Percentiles rank a stretch among this genome's conserved stretches.
Conservation (phyloP, 2,113 vertebrate species). For the Strix aluco region DNA sequence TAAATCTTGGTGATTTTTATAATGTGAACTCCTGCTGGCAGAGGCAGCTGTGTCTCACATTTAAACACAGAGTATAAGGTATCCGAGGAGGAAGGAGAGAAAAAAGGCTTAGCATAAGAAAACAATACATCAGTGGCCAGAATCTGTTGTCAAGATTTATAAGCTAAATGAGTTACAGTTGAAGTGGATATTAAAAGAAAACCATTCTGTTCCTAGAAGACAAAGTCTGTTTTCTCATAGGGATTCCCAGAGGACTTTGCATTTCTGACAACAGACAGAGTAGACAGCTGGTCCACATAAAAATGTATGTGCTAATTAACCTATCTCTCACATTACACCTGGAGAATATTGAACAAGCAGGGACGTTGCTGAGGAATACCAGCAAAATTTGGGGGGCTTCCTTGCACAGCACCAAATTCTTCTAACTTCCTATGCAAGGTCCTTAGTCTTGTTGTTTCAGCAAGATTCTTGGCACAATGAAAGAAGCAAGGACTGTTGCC, state of each 20-base stretch:
- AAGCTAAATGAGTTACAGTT: slow-evolving; percentile 5
- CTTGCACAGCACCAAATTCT: not conserved
- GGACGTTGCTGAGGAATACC: not conserved
- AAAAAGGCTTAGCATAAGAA: slow-evolving; percentile 11
- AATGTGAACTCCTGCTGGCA: slow-evolving; percentile 48
- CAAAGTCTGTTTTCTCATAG: slow-evolving; percentile 27
- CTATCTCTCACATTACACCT: not conserved
- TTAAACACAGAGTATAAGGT: slow-evolving; percentile 46
- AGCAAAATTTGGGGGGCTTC: slow-evolving; percentile 5
- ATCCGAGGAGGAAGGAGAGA: slow-evolving; percentile 22
- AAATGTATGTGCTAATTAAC: slow-evolving; percentile 8
- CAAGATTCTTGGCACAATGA: not conserved
- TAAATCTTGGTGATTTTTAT: slow-evolving; percentile 56
- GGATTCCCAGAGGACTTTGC: slow-evolving; percentile 24
- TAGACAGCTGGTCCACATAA: slow-evolving; percentile 48
- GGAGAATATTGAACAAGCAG: not conserved
- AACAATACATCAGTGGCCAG: slow-evolving; percentile 8
- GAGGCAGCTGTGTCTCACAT: slow-evolving; percentile 56
- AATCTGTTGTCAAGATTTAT: slow-evolving; percentile 31
- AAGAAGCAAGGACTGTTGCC: not conserved
- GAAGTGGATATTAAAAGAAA: slow-evolving; percentile 41
- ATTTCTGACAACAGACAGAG: slow-evolving; percentile 21
- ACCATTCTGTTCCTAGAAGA: slow-evolving; percentile 42
- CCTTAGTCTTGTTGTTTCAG: not conserved
- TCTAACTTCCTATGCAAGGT: not conserved